These are phyloP conservation scores for Phoebastria nigripes DNA, from an alignment of 2,797 vertebrate genomes.

Conservation along the genomic window DNA sequence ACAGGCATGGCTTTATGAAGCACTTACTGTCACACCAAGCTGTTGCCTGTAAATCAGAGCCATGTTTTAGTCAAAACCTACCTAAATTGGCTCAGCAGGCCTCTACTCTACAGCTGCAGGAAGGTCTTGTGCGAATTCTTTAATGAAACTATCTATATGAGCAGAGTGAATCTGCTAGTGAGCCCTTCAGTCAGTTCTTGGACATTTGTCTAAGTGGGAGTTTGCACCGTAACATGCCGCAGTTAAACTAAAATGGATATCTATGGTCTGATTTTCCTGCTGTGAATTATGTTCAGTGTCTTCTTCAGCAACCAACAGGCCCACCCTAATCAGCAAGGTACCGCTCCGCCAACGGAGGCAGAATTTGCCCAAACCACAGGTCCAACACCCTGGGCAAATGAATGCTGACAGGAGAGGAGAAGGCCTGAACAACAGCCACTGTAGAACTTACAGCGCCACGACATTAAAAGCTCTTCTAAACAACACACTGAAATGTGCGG, in stretches of 20 bases:
- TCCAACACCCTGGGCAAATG: not conserved
- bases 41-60: not conserved
- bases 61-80: not conserved
- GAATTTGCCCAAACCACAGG: not conserved
- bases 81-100: not conserved
- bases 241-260: not conserved
- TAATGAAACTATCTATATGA: not conserved
- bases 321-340: not conserved
- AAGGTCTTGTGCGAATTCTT: not conserved
- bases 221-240: not conserved
- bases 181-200: not conserved
- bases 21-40: not conserved
- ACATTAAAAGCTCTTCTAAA: not conserved
- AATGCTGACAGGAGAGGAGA: not conserved
- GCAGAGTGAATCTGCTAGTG: not conserved
- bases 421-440: not conserved
- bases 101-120: not conserved
- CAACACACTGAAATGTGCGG: not conserved
- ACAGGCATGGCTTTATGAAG: not conserved
- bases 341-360: not conserved
- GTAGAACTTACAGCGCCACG: fast-evolving
- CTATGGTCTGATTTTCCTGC: not conserved
- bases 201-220: not conserved
- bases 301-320: not conserved
- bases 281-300: not conserved